A percentile compares a stretch with the other conserved stretches of the same genome.
Evolutionary conservation across 2,797 vertebrate species (phyloP).

Genomic region (Acanthurus tractus): DNA sequence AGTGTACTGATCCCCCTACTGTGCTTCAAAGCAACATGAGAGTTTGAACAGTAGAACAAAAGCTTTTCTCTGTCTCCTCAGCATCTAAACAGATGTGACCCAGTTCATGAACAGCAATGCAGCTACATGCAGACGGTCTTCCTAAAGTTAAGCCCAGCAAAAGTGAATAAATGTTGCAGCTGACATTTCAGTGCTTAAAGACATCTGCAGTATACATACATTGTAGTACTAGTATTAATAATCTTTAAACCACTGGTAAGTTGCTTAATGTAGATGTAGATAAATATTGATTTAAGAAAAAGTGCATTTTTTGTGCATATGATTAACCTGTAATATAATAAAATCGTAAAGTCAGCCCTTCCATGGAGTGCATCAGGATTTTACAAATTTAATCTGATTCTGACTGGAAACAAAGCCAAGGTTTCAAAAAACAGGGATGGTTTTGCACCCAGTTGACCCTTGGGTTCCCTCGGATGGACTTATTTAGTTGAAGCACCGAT

Average conservation of each 20-base stretch:
- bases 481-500: slow-evolving; percentile 84
- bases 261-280: slow-evolving; percentile 34
- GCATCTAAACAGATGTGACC: not conserved
- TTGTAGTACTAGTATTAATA: not conserved
- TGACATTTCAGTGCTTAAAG: slow-evolving; percentile 19
- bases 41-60: not conserved
- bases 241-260: slow-evolving; percentile 1
- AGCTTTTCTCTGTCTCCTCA: not conserved
- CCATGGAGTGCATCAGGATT: slow-evolving; percentile 17
- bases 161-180: slow-evolving; percentile 32
- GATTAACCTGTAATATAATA: slow-evolving; percentile 21
- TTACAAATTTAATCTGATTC: slow-evolving; percentile 26
- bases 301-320: slow-evolving; percentile 45
- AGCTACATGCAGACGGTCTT: slow-evolving; percentile 36
- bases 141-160: slow-evolving; percentile 17
- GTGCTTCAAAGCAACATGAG: not conserved
- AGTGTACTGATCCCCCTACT: not conserved
- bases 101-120: not conserved
- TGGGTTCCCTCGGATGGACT: not conserved
- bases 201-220: slow-evolving; percentile 12
- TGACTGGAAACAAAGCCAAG: slow-evolving; percentile 12
- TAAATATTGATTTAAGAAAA: slow-evolving; percentile 41
- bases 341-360: slow-evolving; percentile 49
- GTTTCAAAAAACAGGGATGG: not conserved
- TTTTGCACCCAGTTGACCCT: slow-evolving; percentile 10